Conservation (phyloP, 2,113 vertebrate genomes). For the Perca schrenkii region DNA sequence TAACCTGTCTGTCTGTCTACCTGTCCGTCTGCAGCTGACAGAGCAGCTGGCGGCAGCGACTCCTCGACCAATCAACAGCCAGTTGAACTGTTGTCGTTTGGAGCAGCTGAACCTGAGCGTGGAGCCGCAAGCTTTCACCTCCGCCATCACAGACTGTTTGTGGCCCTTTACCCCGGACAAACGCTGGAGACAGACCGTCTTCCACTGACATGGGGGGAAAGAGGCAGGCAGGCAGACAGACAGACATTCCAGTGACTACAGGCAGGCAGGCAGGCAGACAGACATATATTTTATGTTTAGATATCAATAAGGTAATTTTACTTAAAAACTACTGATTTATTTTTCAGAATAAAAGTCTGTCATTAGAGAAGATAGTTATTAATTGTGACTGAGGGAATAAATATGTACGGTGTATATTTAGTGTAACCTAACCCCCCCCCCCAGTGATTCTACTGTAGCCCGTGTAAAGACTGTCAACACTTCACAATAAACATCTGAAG, state of each 20-base stretch:
- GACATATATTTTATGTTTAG: too few species aligned
- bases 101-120: constrained; percentile 90
- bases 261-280: too few species aligned
- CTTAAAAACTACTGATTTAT: too few species aligned
- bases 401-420: too few species aligned
- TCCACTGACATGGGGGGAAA: constrained; percentile 79
- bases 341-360: too few species aligned
- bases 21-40: constrained; percentile 83
- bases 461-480: too few species aligned
- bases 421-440: too few species aligned
- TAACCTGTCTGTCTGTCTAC: not conserved
- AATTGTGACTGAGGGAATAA: too few species aligned
- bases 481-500: too few species aligned
- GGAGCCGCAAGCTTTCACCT: constrained; percentile 88
- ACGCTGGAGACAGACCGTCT: constrained; percentile 95
- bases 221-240: not conserved
- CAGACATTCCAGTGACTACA: not conserved
- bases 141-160: constrained; percentile 90
- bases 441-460: too few species aligned
- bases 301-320: too few species aligned
- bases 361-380: too few species aligned
- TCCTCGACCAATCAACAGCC: constrained; percentile 90
- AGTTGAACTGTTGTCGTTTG: constrained; percentile 91
- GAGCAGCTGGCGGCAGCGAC: constrained; percentile 87
- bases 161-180: constrained; percentile 97